Evolutionary conservation across 2,888 invertebrate species (phyloP), one percentile per base, ranked within the genome.

Genomic region (Kuschelorhynchus macadamiae): DNA sequence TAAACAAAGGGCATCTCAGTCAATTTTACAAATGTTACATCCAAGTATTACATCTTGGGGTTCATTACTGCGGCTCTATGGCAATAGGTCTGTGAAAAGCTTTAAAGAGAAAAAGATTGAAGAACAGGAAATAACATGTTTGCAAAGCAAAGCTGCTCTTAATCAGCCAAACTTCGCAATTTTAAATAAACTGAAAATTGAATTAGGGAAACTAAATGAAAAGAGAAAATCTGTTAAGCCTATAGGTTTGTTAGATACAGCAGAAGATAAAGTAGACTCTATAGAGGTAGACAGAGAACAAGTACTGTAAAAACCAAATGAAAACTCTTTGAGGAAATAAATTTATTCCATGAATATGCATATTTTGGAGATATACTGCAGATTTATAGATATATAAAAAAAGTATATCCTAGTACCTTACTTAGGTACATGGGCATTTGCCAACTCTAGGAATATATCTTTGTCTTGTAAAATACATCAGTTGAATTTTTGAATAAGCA

Each of bases 41-140:
- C 98, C 98, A 0, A 95, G 97, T 81, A 93, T 98, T 56, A 90
- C 89, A 20, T 95, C 93, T 1, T 98, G 98, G 96, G 98, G 98
- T 57, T 96, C 97, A 0, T 87, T 98, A 44, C 85, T 98, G 8
- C 90, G 97, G 0, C 87, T 98, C 30, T 98, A 98, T 83, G 97
- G 96, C 56, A 95, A 94, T 76, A 90, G 93, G 36, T 95, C 95
- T 2, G 92, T 95, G 14, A 95, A 95, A 82, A 93, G 92, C 67
- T 92, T 95, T 79, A 95, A 95, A 80, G 96, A 96, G 82, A 95
- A 94, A 84, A 96, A 96, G 83, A 88, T 93, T 74, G 92, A 96
- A 77, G 96, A 96, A 77, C 95, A 96, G 81, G 94, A 96, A 85
- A 96, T 96, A 61, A 96, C 96, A 0, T 87, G 94, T 32, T 85